phyloP scores from a whole-genome alignment of 2,888 invertebrate genomes.

The Gari tellinella region DNA sequence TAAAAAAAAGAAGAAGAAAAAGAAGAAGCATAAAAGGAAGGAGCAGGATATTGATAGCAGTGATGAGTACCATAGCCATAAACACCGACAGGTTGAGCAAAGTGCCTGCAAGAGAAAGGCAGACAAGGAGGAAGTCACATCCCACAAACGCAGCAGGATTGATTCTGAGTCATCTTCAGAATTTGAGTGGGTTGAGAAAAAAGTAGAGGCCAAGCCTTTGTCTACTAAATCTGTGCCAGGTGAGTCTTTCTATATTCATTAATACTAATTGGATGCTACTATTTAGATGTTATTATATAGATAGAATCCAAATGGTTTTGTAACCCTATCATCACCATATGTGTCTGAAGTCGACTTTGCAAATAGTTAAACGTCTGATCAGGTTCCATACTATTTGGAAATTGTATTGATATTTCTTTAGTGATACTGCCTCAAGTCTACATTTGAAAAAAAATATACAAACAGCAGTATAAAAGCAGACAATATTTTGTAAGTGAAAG shows the following conservation, averaged over 20 bases:
- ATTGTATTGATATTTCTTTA: too few relatives aligned
- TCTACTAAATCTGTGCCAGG: slow-evolving; percentile 33
- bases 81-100: slow-evolving; percentile 33
- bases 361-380: too few relatives aligned
- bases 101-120: slow-evolving; percentile 11
- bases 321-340: too few relatives aligned
- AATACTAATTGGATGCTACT: too few relatives aligned
- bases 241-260: slow-evolving; percentile 4
- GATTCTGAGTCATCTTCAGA: slow-evolving; percentile 65
- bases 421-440: too few relatives aligned
- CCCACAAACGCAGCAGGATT: slow-evolving; percentile 26
- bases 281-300: too few relatives aligned
- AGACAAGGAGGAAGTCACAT: slow-evolving; percentile 20
- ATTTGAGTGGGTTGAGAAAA: slow-evolving; percentile 84
- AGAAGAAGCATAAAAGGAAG: slow-evolving; percentile 64
- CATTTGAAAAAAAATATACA: too few relatives aligned
- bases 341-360: too few relatives aligned
- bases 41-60: slow-evolving; percentile 54
- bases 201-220: slow-evolving; percentile 69
- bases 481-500: too few relatives aligned
- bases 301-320: too few relatives aligned
- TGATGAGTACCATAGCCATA: slow-evolving; percentile 24
- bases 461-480: too few relatives aligned
- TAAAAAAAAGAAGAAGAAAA: slow-evolving; percentile 74
- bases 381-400: too few relatives aligned